phyloP scores from a whole-genome alignment of 2,888 invertebrate genomes.

The Dolichomitus sp. region DNA sequence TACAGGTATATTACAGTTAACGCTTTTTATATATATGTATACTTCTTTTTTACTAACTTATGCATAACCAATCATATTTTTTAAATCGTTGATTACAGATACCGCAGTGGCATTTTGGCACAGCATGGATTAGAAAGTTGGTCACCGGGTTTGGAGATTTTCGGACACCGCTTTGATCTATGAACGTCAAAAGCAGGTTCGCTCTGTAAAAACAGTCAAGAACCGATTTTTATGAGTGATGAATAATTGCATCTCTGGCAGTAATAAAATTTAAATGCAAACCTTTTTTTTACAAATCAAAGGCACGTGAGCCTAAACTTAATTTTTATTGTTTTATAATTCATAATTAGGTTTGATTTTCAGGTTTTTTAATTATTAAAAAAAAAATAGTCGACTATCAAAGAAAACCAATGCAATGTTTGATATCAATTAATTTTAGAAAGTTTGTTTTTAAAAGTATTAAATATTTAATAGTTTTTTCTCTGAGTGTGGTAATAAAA shows the following conservation, averaged over 20 bases:
- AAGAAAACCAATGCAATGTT: no score
- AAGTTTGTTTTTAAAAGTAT: no score
- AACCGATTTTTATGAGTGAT: not conserved
- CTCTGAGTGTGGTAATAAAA: no score
- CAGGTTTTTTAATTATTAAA: no score
- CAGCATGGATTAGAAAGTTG: not conserved
- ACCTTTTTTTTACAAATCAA: not conserved
- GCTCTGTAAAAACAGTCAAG: not conserved
- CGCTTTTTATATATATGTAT: not conserved
- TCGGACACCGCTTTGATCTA: not conserved
- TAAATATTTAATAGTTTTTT: no score
- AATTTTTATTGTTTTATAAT: no score
- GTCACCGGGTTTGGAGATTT: not conserved
- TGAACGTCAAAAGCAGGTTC: not conserved
- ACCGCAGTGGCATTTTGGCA: not conserved
- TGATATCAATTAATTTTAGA: no score
- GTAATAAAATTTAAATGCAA: not conserved
- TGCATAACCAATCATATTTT: not conserved
- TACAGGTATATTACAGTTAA: not conserved
- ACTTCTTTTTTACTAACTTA: not conserved
- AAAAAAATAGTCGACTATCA: not conserved
- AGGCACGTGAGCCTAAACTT: no score
- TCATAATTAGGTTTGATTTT: no score
- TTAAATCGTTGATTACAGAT: not conserved
- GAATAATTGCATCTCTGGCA: not conserved